These are phyloP conservation scores for Apamea epomidion DNA, from an alignment of 2,888 invertebrate species.

Conservation along the genomic window DNA sequence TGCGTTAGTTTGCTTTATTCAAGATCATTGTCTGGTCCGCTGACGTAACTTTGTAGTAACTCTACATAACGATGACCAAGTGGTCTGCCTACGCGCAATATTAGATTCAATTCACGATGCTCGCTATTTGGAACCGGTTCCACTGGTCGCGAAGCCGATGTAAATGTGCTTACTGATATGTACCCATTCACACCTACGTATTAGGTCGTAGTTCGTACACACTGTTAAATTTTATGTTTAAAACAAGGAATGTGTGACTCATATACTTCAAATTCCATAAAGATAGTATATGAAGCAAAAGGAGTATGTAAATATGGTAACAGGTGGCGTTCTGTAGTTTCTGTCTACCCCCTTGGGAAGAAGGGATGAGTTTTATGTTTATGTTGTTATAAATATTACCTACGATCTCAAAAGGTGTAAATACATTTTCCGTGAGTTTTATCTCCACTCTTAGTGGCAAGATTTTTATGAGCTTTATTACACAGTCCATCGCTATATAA, in stretches of 20 bases:
- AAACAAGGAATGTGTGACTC: neutral
- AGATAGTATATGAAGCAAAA: no score
- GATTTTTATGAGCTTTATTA: slow-evolving; percentile 2
- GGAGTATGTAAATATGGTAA: no score
- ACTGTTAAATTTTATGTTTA: neutral
- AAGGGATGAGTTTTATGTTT: neutral
- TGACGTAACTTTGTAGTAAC: slow-evolving; percentile 66
- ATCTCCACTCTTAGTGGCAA: neutral
- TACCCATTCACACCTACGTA: slow-evolving; percentile 54
- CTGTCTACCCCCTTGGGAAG: no score
- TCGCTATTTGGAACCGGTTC: slow-evolving; percentile 70
- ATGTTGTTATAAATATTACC: neutral
- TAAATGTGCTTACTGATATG: slow-evolving; percentile 63
- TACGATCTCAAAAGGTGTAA: neutral
- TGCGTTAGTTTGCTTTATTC: slow-evolving; percentile 17
- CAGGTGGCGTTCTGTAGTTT: no score
- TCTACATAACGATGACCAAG: slow-evolving; percentile 65
- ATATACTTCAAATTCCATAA: neutral
- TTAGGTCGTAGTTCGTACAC: neutral
- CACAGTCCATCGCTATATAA: neutral
- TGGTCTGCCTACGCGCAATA: slow-evolving; percentile 78
- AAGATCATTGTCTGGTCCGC: slow-evolving; percentile 35
- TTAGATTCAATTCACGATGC: slow-evolving; percentile 78
- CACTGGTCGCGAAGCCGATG: slow-evolving; percentile 61
- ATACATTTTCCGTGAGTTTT: neutral